These are phyloP conservation scores for Tarsius wallacei DNA, from an alignment of 2,797 vertebrate species.

Conservation along the genomic window DNA sequence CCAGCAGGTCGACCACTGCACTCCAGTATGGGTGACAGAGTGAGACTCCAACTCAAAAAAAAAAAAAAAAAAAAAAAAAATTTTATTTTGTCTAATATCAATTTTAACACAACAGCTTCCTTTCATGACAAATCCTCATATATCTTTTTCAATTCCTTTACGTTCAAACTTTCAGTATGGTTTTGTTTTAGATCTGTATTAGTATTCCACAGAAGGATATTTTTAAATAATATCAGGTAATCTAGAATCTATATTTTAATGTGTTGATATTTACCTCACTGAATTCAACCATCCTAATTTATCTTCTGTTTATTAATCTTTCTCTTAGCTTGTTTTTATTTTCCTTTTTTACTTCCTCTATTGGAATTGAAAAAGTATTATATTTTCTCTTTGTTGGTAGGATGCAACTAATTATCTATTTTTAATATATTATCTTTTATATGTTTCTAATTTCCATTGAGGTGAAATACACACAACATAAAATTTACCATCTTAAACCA, in stretches of 20 bases:
- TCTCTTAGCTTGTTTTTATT: neutral
- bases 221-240: neutral
- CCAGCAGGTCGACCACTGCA: too few species aligned
- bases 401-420: neutral
- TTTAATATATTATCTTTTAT: conserved; percentile 25
- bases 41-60: too few species aligned
- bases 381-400: neutral
- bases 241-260: neutral
- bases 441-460: conserved; percentile 7
- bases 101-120: neutral
- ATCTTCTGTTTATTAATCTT: neutral
- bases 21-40: too few species aligned
- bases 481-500: neutral
- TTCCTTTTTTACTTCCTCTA: neutral
- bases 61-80: too few species aligned
- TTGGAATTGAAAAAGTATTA: neutral
- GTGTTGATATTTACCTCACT: neutral
- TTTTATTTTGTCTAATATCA: conserved; percentile 42
- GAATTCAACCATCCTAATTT: conserved; percentile 1
- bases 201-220: neutral
- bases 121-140: conserved; percentile 21
- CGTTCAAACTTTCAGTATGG: neutral
- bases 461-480: neutral
- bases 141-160: neutral
- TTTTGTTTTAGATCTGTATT: neutral